Conservation (phyloP, 1,140 invertebrate genomes). For the Nephotettix cincticeps region DNA sequence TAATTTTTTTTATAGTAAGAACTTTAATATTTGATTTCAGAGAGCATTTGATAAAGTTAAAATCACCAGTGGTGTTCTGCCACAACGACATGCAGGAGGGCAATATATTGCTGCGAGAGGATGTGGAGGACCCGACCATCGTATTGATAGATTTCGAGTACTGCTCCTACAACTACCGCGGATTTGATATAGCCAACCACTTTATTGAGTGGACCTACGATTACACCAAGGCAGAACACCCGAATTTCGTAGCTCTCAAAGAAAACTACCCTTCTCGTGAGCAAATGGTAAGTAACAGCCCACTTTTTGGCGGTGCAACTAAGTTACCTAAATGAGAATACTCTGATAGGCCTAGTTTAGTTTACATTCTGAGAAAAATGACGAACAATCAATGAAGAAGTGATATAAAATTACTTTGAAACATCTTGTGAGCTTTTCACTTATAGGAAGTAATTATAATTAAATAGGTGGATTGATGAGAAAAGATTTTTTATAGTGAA, state of each 20-base stretch:
- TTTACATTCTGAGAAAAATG: too few species aligned
- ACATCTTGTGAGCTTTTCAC: background rate
- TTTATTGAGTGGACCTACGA: slow-evolving; percentile 95
- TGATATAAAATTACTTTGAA: background rate
- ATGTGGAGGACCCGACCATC: slow-evolving; percentile 44
- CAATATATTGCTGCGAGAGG: slow-evolving; percentile 51
- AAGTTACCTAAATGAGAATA: background rate
- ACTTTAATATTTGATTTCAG: slow-evolving; percentile 46
- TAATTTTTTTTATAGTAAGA: too few species aligned
- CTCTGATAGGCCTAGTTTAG: too few species aligned
- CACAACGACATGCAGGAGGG: slow-evolving; percentile 99
- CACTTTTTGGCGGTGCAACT: slow-evolving; percentile 9
- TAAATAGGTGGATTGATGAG: too few species aligned
- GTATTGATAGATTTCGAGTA: slow-evolving; percentile 93
- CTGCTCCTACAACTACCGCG: slow-evolving; percentile 90
- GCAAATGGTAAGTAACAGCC: slow-evolving; percentile 66
- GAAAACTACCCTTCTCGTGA: slow-evolving; percentile 69
- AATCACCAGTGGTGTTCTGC: slow-evolving; percentile 91
- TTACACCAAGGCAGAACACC: slow-evolving; percentile 75
- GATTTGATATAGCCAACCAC: slow-evolving; percentile 95
- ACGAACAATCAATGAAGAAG: too few species aligned
- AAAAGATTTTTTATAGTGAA: too few species aligned
- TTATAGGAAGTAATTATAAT: too few species aligned
- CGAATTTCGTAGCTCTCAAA: slow-evolving; percentile 71
- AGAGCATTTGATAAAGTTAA: slow-evolving; percentile 48